Evolutionary conservation across 2,888 invertebrate genomes (phyloP).

Genomic region (Leptinotarsa juncta): DNA sequence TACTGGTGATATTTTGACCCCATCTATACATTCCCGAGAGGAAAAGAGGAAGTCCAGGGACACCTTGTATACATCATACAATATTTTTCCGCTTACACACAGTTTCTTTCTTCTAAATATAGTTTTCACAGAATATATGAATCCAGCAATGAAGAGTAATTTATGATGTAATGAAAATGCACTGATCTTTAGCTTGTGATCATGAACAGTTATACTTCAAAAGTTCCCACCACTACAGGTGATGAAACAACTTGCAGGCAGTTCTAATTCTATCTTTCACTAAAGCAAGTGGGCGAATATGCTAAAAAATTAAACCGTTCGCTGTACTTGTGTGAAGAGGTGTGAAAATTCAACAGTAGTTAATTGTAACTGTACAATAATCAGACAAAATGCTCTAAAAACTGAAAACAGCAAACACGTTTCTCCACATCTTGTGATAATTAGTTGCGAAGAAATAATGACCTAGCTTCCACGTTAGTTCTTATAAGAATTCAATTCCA

Average conservation of each 20-base stretch:
- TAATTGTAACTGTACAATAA: constrained; percentile 28
- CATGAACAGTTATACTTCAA: background rate
- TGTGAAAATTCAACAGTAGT: constrained; percentile 30
- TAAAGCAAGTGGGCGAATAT: background rate
- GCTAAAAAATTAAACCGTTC: constrained; percentile 4
- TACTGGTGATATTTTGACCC: too few relatives aligned
- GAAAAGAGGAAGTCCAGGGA: too few relatives aligned
- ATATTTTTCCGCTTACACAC: too few relatives aligned
- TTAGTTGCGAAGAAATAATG: constrained; percentile 37
- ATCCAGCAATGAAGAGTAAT: background rate
- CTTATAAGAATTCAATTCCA: constrained; percentile 18
- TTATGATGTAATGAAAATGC: background rate
- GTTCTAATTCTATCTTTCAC: background rate
- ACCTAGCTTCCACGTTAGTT: constrained; percentile 25
- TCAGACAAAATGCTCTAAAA: constrained; percentile 28
- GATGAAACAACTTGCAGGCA: background rate
- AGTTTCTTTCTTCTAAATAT: background rate
- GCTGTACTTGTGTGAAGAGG: background rate
- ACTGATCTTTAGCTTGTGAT: background rate
- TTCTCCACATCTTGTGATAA: constrained; percentile 36
- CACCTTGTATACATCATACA: too few relatives aligned
- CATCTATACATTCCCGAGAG: too few relatives aligned
- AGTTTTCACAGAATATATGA: background rate
- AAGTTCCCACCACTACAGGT: background rate
- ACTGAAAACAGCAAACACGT: constrained; percentile 32